Conservation (phyloP, 2,113 vertebrate species). For the Mustelus asterias region DNA sequence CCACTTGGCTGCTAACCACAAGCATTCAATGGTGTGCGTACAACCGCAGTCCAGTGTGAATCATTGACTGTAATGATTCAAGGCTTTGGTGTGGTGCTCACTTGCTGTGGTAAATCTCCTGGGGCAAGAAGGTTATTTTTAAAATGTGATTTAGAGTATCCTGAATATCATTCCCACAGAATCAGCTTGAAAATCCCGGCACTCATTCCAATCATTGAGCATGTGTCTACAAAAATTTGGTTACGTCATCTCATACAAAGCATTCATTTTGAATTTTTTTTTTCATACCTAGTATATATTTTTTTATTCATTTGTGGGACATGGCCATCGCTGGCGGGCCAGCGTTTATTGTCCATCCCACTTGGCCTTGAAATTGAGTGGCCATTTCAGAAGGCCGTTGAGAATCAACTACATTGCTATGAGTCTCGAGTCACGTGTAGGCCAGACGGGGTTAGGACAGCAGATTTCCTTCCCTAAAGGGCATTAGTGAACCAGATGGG, state of each 20-base stretch:
- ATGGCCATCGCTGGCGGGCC: too few relatives aligned
- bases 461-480: too few relatives aligned
- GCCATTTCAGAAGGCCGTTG: too few relatives aligned
- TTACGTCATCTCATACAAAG: background rate
- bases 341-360: too few relatives aligned
- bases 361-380: too few relatives aligned
- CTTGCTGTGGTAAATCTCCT: background rate
- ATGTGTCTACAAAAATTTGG: background rate
- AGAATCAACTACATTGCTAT: too few relatives aligned
- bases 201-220: background rate
- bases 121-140: background rate
- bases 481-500: too few relatives aligned
- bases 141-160: background rate
- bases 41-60: background rate
- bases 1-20: conserved; percentile 28
- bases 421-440: too few relatives aligned
- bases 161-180: background rate
- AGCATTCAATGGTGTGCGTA: background rate
- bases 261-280: background rate
- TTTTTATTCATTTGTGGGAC: too few relatives aligned
- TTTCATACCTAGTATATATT: background rate
- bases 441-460: too few relatives aligned
- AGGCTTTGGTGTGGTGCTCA: background rate
- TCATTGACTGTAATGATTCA: background rate
- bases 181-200: background rate